phyloP scores from a whole-genome alignment of 53 echinoderm and acorn worm species.

The Antedon mediterranea region DNA sequence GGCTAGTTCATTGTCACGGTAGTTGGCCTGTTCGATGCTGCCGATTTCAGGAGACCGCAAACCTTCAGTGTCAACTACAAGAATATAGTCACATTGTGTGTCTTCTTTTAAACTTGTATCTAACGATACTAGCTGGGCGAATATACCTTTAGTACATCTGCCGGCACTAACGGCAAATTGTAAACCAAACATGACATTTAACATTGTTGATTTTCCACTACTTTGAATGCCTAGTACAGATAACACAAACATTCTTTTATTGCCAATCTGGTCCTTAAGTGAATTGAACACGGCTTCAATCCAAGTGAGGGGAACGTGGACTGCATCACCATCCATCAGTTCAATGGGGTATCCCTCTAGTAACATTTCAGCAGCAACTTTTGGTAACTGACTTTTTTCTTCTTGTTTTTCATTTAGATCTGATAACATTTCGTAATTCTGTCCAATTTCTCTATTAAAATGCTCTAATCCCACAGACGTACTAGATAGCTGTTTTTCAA shows the following conservation, averaged over 20 bases:
- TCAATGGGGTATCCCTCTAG: constrained; percentile 12
- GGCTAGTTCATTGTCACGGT: constrained; percentile 29
- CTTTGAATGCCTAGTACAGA: constrained; percentile 24
- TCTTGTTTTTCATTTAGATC: neutral
- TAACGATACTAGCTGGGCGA: constrained; percentile 9
- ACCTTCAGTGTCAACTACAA: constrained; percentile 25
- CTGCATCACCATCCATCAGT: constrained; percentile 20
- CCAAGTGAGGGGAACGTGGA: constrained; percentile 15
- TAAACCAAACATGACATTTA: constrained; percentile 7
- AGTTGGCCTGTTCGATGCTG: constrained; percentile 10
- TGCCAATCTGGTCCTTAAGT: neutral
- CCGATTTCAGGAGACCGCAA: constrained; percentile 20
- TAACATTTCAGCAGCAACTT: constrained; percentile 12
- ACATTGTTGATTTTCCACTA: constrained; percentile 25
- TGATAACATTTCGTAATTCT: constrained; percentile 6
- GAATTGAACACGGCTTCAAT: constrained; percentile 2
- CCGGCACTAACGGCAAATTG: constrained; percentile 21
- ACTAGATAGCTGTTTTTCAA: constrained; percentile 7
- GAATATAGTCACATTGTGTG: constrained; percentile 5
- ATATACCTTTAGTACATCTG: constrained; percentile 24
- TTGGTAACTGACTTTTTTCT: neutral
- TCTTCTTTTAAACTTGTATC: constrained; percentile 4
- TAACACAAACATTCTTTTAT: constrained; percentile 3
- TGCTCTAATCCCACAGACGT: constrained; percentile 27
- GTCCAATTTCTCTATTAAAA: constrained; percentile 22